Evolutionary conservation across 30 jellyfish, hydroid and myxozoan species (phyloP).

Genomic region (Cassiopea xamachana): DNA sequence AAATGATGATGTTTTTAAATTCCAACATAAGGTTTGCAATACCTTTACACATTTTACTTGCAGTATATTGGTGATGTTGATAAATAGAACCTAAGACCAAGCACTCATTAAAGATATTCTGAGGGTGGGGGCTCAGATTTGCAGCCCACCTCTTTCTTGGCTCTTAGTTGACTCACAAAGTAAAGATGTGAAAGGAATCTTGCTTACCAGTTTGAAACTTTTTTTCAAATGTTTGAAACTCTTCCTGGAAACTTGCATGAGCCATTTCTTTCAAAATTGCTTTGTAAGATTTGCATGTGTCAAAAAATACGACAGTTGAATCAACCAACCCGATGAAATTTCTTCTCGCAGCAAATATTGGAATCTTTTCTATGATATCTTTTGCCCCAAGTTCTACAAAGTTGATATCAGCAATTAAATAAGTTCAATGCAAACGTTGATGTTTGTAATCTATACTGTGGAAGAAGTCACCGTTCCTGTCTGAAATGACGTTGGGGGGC

Average conservation of each 20-base stretch:
- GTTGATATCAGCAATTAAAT: neutral
- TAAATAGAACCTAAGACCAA: no score
- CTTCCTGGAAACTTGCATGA: neutral
- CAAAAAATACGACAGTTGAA: conserved; percentile 2
- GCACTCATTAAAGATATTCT: no score
- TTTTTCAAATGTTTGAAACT: neutral
- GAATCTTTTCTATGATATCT: conserved; percentile 8
- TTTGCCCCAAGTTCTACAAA: neutral
- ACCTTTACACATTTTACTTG: no score
- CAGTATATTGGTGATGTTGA: no score
- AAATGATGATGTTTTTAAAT: neutral
- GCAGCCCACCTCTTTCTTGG: no score
- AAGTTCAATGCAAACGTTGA: neutral
- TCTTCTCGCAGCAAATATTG: neutral
- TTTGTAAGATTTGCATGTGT: neutral
- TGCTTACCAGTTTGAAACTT: conserved; percentile 1
- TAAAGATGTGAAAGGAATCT: neutral
- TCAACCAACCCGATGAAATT: conserved; percentile 45
- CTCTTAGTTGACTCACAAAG: no score
- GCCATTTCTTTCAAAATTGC: neutral
- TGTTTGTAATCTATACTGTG: neutral
- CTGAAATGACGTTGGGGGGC: no score
- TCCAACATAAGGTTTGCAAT: neutral
- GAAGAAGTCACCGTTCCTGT: neutral
- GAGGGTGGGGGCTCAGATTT: no score